Evolutionary conservation across 2,888 invertebrate species (phyloP).

Genomic region (Cosmia pyralina): DNA sequence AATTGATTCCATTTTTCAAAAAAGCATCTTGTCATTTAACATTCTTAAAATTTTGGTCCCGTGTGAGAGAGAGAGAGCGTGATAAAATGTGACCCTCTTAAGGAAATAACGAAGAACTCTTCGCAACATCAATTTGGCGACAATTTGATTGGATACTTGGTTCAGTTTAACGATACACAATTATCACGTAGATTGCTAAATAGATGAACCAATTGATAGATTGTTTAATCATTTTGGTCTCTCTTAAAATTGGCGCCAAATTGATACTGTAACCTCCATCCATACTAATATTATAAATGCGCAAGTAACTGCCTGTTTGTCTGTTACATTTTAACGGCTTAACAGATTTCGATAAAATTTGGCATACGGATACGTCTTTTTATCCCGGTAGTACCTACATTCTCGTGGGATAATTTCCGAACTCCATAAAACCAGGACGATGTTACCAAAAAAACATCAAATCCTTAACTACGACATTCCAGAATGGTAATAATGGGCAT

Average conservation of each 20-base stretch:
- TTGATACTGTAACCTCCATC: background rate
- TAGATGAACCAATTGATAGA: background rate
- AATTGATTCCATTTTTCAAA: no score
- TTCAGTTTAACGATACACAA: background rate
- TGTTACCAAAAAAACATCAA: background rate
- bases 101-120: background rate
- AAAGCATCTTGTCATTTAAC: no score
- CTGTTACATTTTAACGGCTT: background rate
- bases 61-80: no score
- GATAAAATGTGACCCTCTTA: no score
- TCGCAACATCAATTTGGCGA: background rate
- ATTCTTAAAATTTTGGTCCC: no score
- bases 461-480: constrained; percentile 72
- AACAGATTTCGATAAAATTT: background rate
- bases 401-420: no score
- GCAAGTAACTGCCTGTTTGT: background rate
- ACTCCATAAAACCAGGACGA: background rate
- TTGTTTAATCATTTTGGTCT: background rate
- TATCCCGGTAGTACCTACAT: no score
- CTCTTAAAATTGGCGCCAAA: background rate
- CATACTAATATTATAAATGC: background rate
- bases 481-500: constrained; percentile 98
- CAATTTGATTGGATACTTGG: background rate
- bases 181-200: background rate
- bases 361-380: background rate